A percentile compares a stretch with the other conserved stretches of the same genome.
Conservation (phyloP, 2,888 invertebrate genomes). For the Ashinkailepas kermadecensis region DNA sequence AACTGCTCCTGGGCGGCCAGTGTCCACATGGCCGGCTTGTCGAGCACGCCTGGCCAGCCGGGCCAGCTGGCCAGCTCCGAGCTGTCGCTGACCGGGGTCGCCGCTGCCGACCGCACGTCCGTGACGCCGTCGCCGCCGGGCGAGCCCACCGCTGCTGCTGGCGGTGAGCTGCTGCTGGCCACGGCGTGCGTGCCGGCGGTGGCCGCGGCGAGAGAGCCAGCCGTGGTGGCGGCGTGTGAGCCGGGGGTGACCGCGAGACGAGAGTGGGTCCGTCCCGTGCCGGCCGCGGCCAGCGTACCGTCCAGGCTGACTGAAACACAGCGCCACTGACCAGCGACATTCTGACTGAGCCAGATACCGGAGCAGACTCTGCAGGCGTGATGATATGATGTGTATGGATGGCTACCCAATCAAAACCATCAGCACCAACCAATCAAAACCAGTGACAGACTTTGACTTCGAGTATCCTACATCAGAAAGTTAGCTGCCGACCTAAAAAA, state of each 20-base stretch:
- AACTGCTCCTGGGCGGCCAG: slow-evolving; percentile 9
- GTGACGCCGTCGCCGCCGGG: neutral
- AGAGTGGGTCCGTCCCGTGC: neutral
- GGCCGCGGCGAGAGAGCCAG: too few species aligned
- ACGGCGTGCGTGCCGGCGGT: too few species aligned
- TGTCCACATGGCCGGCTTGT: slow-evolving; percentile 6
- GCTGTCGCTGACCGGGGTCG: neutral
- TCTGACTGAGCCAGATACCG: neutral
- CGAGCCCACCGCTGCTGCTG: neutral
- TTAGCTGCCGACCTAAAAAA: too few species aligned
- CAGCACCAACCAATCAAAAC: too few species aligned
- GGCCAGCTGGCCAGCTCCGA: neutral
- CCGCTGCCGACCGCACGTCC: neutral
- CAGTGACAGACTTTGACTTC: too few species aligned
- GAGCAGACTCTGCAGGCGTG: neutral
- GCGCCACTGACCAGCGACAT: neutral
- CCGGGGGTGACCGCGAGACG: too few species aligned
- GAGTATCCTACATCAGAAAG: too few species aligned
- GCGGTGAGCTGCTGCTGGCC: neutral
- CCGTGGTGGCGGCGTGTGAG: too few species aligned
- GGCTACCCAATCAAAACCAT: too few species aligned
- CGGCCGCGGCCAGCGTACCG: neutral
- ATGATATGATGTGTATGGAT: neutral
- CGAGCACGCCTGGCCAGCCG: slow-evolving; percentile 12
- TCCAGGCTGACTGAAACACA: neutral